phyloP scores from a whole-genome alignment of 1,140 invertebrate species.

The Acromyrmex heyeri region DNA sequence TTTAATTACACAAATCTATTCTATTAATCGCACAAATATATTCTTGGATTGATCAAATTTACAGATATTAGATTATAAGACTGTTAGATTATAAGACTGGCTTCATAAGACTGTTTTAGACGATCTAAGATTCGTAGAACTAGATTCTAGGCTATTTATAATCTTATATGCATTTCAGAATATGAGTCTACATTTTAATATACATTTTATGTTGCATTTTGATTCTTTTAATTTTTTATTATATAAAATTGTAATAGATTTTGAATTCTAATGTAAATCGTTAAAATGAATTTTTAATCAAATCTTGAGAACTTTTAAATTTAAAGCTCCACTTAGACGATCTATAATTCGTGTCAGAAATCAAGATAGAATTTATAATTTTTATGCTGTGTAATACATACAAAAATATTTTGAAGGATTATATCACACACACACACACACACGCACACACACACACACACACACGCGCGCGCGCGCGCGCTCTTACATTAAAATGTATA shows the following conservation, averaged over 20 bases:
- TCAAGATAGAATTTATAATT: background rate
- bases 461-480: too few relatives aligned
- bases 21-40: background rate
- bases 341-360: background rate
- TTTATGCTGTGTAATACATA: background rate
- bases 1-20: background rate
- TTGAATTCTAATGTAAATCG: background rate
- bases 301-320: background rate
- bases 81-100: too few relatives aligned
- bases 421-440: too few relatives aligned
- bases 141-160: conserved; percentile 1
- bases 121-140: background rate
- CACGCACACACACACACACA: too few relatives aligned
- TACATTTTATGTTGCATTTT: background rate
- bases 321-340: background rate
- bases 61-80: background rate
- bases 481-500: background rate
- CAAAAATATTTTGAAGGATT: background rate
- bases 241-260: background rate
- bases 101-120: background rate
- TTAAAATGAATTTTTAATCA: background rate
- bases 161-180: background rate
- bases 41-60: background rate
- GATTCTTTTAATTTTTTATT: background rate
- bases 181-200: background rate